Evolutionary conservation across 2,797 vertebrate genomes (phyloP), one percentile per base, ranked within the genome.

Genomic region (Sebastiscus albofasciatus): DNA sequence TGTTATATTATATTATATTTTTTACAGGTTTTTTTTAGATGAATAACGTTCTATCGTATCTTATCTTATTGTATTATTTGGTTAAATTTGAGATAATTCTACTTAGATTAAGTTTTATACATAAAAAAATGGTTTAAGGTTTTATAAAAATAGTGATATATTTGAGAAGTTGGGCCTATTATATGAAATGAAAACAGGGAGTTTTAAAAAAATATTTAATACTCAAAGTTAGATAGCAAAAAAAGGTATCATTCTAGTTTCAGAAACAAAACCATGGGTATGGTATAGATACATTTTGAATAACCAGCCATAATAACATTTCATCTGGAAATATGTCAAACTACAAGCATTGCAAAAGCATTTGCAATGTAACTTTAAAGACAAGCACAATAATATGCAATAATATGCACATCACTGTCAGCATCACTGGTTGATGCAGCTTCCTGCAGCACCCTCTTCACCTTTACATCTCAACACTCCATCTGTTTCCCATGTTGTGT

Each of bases 41-140:
- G 2, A 62, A n/a, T 12, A 22, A 34, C 34, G 20, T 1, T 20
- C 18, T 33, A 34, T 62, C 59, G 13, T 58, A 58, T 16, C 0
- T 58, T 58, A 58, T 27, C 16, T 58, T 26, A 58, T 6, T 58
- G 6, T 33, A 31, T 2, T 33, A 33, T 64, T 4, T 74, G 16
- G 1, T 64, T 6, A 36, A 0, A 73, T 26, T 64, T 20, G 6
- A 33, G 13, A 61, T 22, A 16, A 14, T 65, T 46, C 22, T 26
- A 36, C 13, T 65, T 22, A 0, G 7, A 26, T 42, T 0, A 42
- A 2, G 5, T 27, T 39, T 2, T 29, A 0, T 39, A 39, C 36
- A 39, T 39, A 39, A 39, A 39, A 18, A 34, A 13, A 54, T 18
- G 2, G 1, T 34, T 34, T 62, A 11, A 0, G 2, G 10, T 49